Evolutionary conservation across 2,797 vertebrate genomes (phyloP).

Genomic region (Eremophila alpestris): DNA sequence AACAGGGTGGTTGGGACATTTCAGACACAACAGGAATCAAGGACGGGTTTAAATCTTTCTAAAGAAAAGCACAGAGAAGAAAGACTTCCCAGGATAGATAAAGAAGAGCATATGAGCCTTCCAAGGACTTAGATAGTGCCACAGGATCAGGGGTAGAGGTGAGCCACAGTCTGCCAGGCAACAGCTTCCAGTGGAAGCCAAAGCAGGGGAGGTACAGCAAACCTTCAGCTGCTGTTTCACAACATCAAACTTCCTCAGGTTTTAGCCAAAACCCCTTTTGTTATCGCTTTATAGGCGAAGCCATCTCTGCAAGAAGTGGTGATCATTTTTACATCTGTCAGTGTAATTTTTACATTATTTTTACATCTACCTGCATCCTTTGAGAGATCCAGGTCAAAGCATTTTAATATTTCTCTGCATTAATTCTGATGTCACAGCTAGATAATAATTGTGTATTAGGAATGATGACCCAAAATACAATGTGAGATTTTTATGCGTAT

Average conservation of each 20-base stretch:
- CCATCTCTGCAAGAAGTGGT: neutral
- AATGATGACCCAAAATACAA: neutral
- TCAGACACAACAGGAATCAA: neutral
- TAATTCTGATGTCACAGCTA: neutral
- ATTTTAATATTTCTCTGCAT: neutral
- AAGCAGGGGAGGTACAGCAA: neutral
- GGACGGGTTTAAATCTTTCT: neutral
- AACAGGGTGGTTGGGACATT: neutral
- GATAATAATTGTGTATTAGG: neutral
- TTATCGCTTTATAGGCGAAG: neutral
- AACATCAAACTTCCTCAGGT: neutral
- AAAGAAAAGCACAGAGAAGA: neutral
- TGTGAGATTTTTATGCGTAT: neutral
- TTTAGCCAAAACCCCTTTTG: neutral
- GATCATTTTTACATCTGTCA: neutral
- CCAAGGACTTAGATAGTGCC: neutral
- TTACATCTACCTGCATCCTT: neutral
- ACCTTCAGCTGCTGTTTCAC: neutral
- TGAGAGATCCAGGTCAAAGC: neutral
- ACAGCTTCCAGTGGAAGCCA: neutral
- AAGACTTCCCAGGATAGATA: neutral
- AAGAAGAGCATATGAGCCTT: neutral
- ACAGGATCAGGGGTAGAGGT: neutral
- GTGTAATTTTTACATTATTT: neutral
- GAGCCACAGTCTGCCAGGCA: neutral